phyloP scores from a whole-genome alignment of 2,113 vertebrate genomes.

The Solea senegalensis region DNA sequence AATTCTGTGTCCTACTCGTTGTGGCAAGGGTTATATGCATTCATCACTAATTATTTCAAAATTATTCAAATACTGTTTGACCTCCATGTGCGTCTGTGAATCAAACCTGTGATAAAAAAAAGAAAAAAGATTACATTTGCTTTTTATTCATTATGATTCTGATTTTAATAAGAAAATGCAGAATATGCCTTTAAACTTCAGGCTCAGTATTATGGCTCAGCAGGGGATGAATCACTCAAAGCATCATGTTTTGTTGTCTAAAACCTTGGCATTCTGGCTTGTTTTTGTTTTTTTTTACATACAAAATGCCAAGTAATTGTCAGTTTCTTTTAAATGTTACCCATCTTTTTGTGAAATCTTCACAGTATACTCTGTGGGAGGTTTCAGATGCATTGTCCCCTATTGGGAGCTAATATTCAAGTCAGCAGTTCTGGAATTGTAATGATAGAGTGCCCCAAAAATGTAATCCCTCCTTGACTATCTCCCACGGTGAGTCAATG shows the following conservation, averaged over 20 bases:
- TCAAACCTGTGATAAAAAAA: conserved; percentile 29
- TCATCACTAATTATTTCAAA: conserved; percentile 21
- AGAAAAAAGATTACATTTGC: conserved; percentile 26
- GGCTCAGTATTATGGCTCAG: conserved; percentile 33
- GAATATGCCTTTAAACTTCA: conserved; percentile 42
- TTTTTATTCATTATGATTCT: conserved; percentile 26
- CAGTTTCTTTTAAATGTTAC: conserved; percentile 60
- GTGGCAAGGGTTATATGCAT: conserved; percentile 6
- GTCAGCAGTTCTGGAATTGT: conserved; percentile 77
- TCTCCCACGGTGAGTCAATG: conserved; percentile 77
- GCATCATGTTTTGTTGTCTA: conserved; percentile 28
- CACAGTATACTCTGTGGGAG: conserved; percentile 55
- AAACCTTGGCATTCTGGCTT: conserved; percentile 48
- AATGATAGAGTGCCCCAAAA: conserved; percentile 77
- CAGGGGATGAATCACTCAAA: conserved; percentile 49
- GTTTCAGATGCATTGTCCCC: conserved; percentile 56
- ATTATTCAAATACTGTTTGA: conserved; percentile 39
- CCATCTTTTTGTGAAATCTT: conserved; percentile 54
- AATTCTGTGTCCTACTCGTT: conserved; percentile 10
- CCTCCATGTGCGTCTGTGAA: conserved; percentile 18
- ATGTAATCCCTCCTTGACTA: conserved; percentile 78
- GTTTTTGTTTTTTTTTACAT: neutral
- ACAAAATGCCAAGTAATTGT: conserved; percentile 53
- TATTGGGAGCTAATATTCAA: conserved; percentile 76
- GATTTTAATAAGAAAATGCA: conserved; percentile 20